Evolutionary conservation across 1,140 invertebrate species (phyloP), one percentile per base, ranked within the genome.

Genomic region (Agraylea sexmaculata): DNA sequence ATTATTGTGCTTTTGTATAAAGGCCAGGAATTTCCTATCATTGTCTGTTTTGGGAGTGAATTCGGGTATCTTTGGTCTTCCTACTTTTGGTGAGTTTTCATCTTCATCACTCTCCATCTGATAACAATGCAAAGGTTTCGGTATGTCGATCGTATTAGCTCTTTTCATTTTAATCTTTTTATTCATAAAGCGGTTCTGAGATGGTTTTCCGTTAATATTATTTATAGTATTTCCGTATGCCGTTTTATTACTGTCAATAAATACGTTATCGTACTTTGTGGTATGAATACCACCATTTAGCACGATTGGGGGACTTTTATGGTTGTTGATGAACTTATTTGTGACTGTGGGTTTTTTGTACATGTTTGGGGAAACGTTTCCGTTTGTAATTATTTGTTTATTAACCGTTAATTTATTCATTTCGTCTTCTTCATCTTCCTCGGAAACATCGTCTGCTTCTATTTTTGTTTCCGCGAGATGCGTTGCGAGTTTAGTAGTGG

Each of bases 121-220:
- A 49, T 71, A 74, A 46, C 62, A 71, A 27, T 67, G 67, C 8
- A 70, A 53, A 0, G 75, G 77, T 53, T 82, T 83, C 1, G 83
- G 83, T 53, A 88, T 86, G 52, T 89, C 84, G 43, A 89, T 86
- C 2, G 85, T 89, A 42, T 89, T 89, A 0, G 84, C 84, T 16
- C 86, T 68, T 63, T 87, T 88, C 71, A 87, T 85, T 48, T 80
- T 75, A 3, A 75, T 64, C 51, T 83, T 83, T 50, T 83, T 83
- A 23, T 60, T 71, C 21, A 60, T 70, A 44, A 79, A 80, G 46
- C 78, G 68, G 43, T 70, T 73, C 2, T 54, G 41, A 0, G 57
- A n/a, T n/a, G n/a, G n/a, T n/a, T n/a, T n/a, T n/a, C n/a, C n/a
- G n/a, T n/a, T n/a, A n/a, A n/a, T n/a, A n/a, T n/a, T n/a, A n/a